Percentiles rank a stretch among this genome's conserved stretches.
phyloP scores from a whole-genome alignment of 1,140 invertebrate genomes.

The Phymorhynchus buccinoides region DNA sequence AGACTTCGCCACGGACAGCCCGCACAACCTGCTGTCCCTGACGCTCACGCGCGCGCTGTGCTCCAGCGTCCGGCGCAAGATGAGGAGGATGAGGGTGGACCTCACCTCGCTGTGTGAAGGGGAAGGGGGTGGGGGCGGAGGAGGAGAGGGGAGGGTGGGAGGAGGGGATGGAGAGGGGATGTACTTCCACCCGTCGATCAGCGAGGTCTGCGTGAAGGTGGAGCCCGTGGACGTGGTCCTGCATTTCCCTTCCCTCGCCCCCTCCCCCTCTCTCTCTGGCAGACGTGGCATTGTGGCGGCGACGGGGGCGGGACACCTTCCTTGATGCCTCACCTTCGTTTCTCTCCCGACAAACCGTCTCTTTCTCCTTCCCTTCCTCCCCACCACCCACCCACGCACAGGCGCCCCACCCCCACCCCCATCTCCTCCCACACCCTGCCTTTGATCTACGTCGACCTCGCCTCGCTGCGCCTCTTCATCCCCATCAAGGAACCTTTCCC shows the following conservation, averaged over 20 bases:
- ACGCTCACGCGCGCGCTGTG: slow-evolving; percentile 78
- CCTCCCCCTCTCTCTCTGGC: neutral
- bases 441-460: slow-evolving; percentile 76
- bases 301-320: neutral
- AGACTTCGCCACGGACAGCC: slow-evolving; percentile 66
- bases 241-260: slow-evolving; percentile 68
- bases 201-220: slow-evolving; percentile 78
- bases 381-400: neutral
- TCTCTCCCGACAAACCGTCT: neutral
- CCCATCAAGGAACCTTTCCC: slow-evolving; percentile 65
- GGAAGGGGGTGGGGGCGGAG: slow-evolving; percentile 33
- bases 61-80: slow-evolving; percentile 70
- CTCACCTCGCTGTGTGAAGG: slow-evolving; percentile 46
- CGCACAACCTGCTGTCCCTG: slow-evolving; percentile 77
- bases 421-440: slow-evolving; percentile 71
- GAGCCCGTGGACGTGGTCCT: slow-evolving; percentile 81
- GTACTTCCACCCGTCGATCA: slow-evolving; percentile 76
- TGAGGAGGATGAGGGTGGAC: slow-evolving; percentile 63
- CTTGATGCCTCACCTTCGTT: neutral
- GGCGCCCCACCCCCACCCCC: neutral
- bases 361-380: too few species aligned
- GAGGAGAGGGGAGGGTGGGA: too few species aligned
- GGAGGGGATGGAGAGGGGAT: slow-evolving; percentile 48
- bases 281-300: too few species aligned
- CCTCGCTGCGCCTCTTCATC: slow-evolving; percentile 75